Percentiles rank a stretch among this genome's conserved stretches.
These are phyloP conservation scores for Gymnodraco acuticeps DNA, from an alignment of 2,797 vertebrate genomes.

Conservation along the genomic window DNA sequence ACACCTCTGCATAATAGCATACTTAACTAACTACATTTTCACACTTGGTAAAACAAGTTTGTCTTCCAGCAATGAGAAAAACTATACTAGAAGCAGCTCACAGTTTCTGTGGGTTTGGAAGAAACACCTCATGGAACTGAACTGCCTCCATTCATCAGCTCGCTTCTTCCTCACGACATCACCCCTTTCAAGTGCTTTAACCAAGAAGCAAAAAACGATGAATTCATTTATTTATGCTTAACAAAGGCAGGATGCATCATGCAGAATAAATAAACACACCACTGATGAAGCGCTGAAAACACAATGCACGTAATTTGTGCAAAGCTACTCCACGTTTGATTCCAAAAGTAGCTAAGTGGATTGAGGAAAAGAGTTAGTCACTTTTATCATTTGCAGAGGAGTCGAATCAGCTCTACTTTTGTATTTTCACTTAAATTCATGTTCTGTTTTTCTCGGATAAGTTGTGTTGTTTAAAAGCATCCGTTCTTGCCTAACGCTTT, in stretches of 20 bases:
- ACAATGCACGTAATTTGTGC: constrained; percentile 87
- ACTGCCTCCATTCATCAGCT: constrained; percentile 79
- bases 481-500: constrained; percentile 82
- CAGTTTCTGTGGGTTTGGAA: constrained; percentile 59
- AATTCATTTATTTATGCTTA: constrained; percentile 81
- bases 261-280: constrained; percentile 81
- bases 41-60: constrained; percentile 42
- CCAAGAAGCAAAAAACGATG: constrained; percentile 73
- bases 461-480: constrained; percentile 89
- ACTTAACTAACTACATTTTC: constrained; percentile 72
- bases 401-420: constrained; percentile 85
- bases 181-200: constrained; percentile 68
- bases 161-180: constrained; percentile 75
- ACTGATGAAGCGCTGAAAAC: constrained; percentile 80
- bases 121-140: constrained; percentile 59
- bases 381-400: constrained; percentile 85
- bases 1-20: constrained; percentile 76
- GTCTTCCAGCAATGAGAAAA: constrained; percentile 43
- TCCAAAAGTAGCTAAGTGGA: constrained; percentile 85
- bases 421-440: constrained; percentile 86
- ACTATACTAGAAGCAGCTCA: constrained; percentile 50
- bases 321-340: constrained; percentile 85
- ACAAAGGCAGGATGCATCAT: constrained; percentile 76
- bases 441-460: constrained; percentile 90
- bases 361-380: constrained; percentile 83